Evolutionary conservation across 1,140 invertebrate species (phyloP).

Genomic region (Dermatophagoides farinae): DNA sequence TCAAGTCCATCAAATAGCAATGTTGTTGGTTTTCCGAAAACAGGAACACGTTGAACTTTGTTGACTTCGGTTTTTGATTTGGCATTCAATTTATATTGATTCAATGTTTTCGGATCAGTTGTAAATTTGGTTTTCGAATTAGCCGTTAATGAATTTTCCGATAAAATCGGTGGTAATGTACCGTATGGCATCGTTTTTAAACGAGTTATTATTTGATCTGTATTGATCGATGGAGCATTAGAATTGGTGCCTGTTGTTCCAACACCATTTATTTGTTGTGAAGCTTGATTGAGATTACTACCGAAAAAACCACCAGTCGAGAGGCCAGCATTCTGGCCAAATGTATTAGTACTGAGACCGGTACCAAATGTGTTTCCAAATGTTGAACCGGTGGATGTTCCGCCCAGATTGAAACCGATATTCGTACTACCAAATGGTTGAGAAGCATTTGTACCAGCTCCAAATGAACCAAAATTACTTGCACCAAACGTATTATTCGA

Average conservation of each 20-base stretch:
- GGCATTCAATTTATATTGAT: conserved; percentile 13
- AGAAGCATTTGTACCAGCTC: neutral
- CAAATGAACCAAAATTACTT: neutral
- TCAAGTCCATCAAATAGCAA: conserved; percentile 36
- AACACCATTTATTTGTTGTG: neutral
- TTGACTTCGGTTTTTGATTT: neutral
- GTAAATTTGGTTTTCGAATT: conserved; percentile 11
- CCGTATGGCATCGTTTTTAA: conserved; percentile 16
- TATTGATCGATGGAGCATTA: neutral
- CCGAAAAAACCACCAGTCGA: neutral
- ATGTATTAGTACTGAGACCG: neutral
- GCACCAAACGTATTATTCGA: neutral
- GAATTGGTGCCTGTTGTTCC: neutral
- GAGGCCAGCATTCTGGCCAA: neutral
- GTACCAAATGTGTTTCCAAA: neutral
- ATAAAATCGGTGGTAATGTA: conserved; percentile 2
- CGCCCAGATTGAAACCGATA: neutral
- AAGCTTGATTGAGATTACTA: neutral
- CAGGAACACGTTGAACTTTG: neutral
- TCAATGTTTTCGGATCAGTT: conserved; percentile 16
- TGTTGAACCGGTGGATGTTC: neutral
- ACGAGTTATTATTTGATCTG: conserved; percentile 5
- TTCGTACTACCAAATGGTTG: neutral
- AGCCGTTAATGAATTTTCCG: neutral
- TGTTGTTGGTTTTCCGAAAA: neutral